phyloP scores from a whole-genome alignment of 2,113 vertebrate genomes.

The Pteropus alecto region DNA sequence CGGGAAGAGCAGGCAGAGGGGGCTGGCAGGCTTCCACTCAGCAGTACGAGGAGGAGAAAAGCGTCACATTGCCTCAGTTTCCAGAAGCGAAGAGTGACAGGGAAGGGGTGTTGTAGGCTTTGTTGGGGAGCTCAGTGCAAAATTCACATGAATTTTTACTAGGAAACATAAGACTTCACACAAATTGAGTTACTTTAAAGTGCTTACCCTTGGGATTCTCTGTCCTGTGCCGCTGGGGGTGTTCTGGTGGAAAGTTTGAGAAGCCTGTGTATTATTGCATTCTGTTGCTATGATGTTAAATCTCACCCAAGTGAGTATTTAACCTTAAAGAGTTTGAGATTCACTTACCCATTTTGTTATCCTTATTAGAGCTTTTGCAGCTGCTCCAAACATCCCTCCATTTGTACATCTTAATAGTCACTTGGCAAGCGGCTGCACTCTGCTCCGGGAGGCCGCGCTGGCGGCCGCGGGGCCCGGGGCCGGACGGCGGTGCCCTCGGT shows the following conservation, averaged over 20 bases:
- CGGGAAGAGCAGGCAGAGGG: background rate
- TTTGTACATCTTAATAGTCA: background rate
- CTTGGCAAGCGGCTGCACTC: background rate
- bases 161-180: background rate
- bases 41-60: background rate
- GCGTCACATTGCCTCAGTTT: background rate
- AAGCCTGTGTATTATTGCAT: constrained; percentile 38
- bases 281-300: constrained; percentile 12
- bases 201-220: background rate
- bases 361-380: constrained; percentile 7
- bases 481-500: accelerated
- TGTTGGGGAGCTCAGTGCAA: background rate
- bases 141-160: background rate
- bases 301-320: constrained; percentile 51
- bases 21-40: background rate
- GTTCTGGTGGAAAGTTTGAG: constrained; percentile 38
- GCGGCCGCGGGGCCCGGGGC: accelerated
- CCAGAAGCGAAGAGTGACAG: background rate
- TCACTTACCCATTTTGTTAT: constrained; percentile 16
- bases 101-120: background rate
- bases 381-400: constrained; percentile 37
- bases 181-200: background rate
- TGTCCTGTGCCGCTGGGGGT: background rate
- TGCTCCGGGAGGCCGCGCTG: background rate
- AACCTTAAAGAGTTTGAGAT: constrained; percentile 53